Base-by-base conservation (phyloP, 2,797 vertebrate species). In the Coregonus ussuriensis region DNA sequence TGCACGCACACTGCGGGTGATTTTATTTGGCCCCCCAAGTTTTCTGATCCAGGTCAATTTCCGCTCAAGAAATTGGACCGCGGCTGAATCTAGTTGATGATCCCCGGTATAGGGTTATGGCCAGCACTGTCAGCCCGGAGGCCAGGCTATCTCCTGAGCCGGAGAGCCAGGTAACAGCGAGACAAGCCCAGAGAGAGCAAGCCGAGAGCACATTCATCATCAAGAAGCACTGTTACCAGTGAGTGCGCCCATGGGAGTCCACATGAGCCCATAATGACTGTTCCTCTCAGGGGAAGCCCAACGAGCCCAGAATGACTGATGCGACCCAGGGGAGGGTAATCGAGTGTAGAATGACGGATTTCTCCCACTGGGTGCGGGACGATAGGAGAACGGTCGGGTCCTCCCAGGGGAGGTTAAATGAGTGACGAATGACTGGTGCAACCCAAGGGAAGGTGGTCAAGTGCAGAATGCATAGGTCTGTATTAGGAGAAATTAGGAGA, bases 311-410 rank as follows among this genome's bases (percentile, higher is more conserved):
- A 88, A 85, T 88, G 89, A 91, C 83, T 82, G 88, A 93, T 91
- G 87, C 79, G 84, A 81, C 87, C 88, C 87, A 87, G 76, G 86
- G 85, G 89, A 88, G 82, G 86, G 82, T 92, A 92, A 93, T 90
- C 75, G 79, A 91, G 88, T 83, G 77, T 85, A 83, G 86, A 89
- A 89, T 91, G 89, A 94, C 77, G 72, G 90, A 93, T 91, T 88
- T 62, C 71, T 83, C 87, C 80, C 66, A 75, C 77, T 13, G 16
- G 62, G 74, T 29, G 11, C 31, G 52, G 7, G 73, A 76, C 78
- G 25, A 70, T 74, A 79, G 79, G 82, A 47, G 84, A 84, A 66
- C 71, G 79, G 71, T 76, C 52, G 52, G 71, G 71, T 77, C n/a
- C 47, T 59, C 81, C 75, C 77, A 79, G 31, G 83, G 74, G 85